phyloP scores from a whole-genome alignment of 2,888 invertebrate genomes.

The Tenthredo notha region DNA sequence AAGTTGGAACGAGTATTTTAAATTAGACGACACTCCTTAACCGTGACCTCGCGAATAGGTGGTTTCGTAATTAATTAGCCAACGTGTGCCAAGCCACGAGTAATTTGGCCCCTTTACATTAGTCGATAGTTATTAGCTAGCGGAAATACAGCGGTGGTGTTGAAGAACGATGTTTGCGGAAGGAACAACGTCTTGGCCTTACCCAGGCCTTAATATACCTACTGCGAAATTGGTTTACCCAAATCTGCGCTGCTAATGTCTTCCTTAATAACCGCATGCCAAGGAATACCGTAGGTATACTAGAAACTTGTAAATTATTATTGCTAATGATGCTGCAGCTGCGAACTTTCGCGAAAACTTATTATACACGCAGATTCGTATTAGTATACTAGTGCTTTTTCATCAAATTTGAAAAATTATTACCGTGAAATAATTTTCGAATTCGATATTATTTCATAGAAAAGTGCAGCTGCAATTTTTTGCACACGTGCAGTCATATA shows the following conservation, averaged over 20 bases:
- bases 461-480: neutral
- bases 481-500: neutral
- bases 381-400: too few relatives aligned
- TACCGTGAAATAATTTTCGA: too few relatives aligned
- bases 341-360: neutral
- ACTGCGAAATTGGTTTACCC: neutral
- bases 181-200: neutral
- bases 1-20: neutral
- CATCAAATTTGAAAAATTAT: too few relatives aligned
- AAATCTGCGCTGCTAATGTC: slow-evolving; percentile 21
- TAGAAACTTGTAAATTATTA: neutral
- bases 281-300: neutral
- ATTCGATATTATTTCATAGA: neutral
- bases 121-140: slow-evolving; percentile 28
- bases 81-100: slow-evolving; percentile 24
- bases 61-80: slow-evolving; percentile 2
- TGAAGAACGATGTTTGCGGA: slow-evolving; percentile 33
- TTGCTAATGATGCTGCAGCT: neutral
- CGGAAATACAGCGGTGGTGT: slow-evolving; percentile 7
- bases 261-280: slow-evolving; percentile 13
- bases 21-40: slow-evolving; percentile 8
- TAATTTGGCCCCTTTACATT: slow-evolving; percentile 17
- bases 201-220: neutral
- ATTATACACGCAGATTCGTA: neutral
- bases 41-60: slow-evolving; percentile 20